Conservation (phyloP, 2,797 vertebrate species). For the Taenioides sp. region DNA sequence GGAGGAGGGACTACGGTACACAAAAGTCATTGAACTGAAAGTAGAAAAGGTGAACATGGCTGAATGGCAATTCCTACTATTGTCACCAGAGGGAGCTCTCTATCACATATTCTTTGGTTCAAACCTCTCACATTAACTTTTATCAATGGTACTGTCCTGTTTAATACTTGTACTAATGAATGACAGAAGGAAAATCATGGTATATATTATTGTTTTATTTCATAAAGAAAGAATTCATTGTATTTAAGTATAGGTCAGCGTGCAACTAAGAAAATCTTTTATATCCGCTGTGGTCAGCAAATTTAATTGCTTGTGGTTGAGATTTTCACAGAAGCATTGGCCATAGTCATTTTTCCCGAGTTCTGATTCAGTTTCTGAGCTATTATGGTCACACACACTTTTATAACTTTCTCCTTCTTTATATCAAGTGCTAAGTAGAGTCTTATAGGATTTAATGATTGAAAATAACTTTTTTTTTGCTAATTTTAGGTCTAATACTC, state of each 20-base stretch:
- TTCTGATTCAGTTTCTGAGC: constrained; percentile 22
- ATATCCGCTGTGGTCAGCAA: constrained; percentile 20
- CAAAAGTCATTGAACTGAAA: neutral
- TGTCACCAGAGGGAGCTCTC: constrained; percentile 65
- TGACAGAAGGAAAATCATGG: neutral
- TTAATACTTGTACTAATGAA: neutral
- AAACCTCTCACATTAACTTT: neutral
- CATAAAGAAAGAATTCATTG: neutral
- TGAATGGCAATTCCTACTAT: neutral
- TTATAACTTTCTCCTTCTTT: neutral
- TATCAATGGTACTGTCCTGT: neutral
- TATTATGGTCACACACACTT: constrained; percentile 16
- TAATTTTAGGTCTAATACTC: constrained; percentile 9
- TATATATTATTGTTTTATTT: neutral
- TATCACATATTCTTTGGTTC: constrained; percentile 23
- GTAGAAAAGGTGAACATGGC: constrained; percentile 3
- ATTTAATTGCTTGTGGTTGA: constrained; percentile 22
- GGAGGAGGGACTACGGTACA: too few relatives aligned
- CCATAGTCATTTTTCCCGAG: constrained; percentile 38
- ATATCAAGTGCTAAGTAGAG: neutral
- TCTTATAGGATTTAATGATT: neutral
- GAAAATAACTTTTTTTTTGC: neutral
- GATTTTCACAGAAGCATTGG: constrained; percentile 37
- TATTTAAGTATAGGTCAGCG: neutral
- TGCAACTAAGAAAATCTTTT: constrained; percentile 18